Percentiles rank a stretch among this genome's conserved stretches.
phyloP scores from a whole-genome alignment of 2,888 invertebrate genomes.

The Hypomecis atomaria region DNA sequence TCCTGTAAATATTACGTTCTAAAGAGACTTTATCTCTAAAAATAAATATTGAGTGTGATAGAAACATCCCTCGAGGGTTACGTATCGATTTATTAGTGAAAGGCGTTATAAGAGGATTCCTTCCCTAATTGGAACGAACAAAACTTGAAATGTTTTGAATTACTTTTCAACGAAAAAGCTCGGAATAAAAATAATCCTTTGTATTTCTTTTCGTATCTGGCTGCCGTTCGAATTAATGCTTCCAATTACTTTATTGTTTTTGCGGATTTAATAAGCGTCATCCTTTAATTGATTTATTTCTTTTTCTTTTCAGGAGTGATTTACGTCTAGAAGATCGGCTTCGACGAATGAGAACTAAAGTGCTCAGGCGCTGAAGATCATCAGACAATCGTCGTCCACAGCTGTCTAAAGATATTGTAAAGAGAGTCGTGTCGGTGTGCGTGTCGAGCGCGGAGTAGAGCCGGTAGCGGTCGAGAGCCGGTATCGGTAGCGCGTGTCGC shows the following conservation, averaged over 20 bases:
- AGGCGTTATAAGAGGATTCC: conserved; percentile 58
- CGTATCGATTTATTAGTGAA: conserved; percentile 55
- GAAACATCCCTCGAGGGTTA: conserved; percentile 48
- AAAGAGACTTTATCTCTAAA: conserved; percentile 35
- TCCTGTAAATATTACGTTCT: conserved; percentile 26
- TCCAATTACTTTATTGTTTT: conserved; percentile 30
- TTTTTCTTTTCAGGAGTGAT: conserved; percentile 74
- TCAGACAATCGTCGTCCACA: conserved; percentile 60
- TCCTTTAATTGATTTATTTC: conserved; percentile 43
- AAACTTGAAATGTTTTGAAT: conserved; percentile 55
- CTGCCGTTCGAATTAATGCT: conserved; percentile 50
- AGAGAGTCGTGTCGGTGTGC: conserved; percentile 57
- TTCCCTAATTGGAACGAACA: conserved; percentile 57
- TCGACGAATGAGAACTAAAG: conserved; percentile 68
- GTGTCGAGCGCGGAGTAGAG: conserved; percentile 57
- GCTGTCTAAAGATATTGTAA: conserved; percentile 50
- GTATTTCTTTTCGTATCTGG: conserved; percentile 46
- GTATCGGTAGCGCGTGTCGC: conserved; percentile 70
- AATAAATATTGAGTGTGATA: conserved; percentile 45
- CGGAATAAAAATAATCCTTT: conserved; percentile 34
- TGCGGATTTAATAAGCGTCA: conserved; percentile 14
- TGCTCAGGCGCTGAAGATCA: conserved; percentile 65
- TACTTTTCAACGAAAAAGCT: conserved; percentile 43
- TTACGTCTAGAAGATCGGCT: conserved; percentile 70
- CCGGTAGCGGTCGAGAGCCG: conserved; percentile 67